Conservation (phyloP, 2,113 vertebrate genomes). For the Rhea pennata region DNA sequence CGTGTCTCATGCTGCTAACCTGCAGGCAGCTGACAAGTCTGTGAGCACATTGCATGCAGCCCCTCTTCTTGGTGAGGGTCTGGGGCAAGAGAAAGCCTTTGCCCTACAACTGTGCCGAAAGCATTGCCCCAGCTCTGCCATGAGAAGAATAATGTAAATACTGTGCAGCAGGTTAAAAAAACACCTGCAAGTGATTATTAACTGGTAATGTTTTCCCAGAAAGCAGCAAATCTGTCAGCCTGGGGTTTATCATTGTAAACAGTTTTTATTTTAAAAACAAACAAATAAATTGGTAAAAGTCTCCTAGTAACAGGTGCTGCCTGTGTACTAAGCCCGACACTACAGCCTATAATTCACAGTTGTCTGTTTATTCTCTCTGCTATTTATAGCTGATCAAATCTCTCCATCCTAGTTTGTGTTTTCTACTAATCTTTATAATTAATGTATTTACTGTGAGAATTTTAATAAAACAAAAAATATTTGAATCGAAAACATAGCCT, state of each 20-base stretch:
- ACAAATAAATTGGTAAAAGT: constrained; percentile 26
- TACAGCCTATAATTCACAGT: neutral
- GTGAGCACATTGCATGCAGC: neutral
- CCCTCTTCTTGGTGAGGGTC: neutral
- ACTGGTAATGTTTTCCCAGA: constrained; percentile 2
- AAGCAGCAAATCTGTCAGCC: neutral
- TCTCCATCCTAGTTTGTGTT: neutral
- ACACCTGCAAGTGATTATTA: constrained; percentile 4
- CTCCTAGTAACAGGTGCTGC: constrained; percentile 42
- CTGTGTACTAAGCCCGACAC: neutral
- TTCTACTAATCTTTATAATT: neutral
- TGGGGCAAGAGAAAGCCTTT: neutral
- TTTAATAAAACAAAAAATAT: constrained; percentile 5
- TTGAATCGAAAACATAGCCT: neutral
- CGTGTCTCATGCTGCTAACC: neutral
- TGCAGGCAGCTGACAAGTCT: neutral
- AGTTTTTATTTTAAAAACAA: constrained; percentile 53
- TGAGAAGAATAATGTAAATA: neutral
- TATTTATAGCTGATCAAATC: constrained; percentile 49
- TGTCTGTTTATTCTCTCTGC: constrained; percentile 42
- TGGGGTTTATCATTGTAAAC: neutral
- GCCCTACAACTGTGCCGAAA: neutral
- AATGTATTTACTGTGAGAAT: neutral
- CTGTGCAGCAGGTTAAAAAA: neutral
- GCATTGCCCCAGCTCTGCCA: neutral